These are phyloP conservation scores for Tamias sibiricus DNA, from an alignment of 2,113 vertebrate species.

Conservation along the genomic window DNA sequence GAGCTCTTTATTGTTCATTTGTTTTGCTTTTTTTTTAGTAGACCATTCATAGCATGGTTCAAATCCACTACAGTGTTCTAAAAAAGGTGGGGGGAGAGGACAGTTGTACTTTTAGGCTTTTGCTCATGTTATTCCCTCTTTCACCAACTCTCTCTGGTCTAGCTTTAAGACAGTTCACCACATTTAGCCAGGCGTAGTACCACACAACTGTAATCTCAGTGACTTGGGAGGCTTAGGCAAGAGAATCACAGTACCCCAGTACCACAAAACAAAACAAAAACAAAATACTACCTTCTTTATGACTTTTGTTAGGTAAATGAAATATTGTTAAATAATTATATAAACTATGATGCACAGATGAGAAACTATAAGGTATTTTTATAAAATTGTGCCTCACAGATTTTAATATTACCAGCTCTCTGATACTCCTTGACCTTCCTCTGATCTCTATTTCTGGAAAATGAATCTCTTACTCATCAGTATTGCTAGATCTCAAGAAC, in stretches of 20 bases:
- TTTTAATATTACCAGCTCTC: neutral
- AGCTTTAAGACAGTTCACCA: constrained; percentile 31
- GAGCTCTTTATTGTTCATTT: neutral
- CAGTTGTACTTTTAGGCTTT: neutral
- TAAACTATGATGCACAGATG: constrained; percentile 9
- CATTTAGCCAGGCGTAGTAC: too few species aligned
- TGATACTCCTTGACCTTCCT: neutral
- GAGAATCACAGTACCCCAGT: neutral
- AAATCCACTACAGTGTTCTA: neutral
- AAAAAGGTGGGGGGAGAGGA: neutral
- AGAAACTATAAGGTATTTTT: neutral
- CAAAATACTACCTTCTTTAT: neutral
- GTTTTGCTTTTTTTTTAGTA: neutral
- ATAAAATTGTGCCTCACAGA: neutral
- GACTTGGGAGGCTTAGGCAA: too few species aligned
- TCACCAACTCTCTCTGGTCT: neutral
- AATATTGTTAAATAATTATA: neutral
- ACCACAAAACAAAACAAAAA: neutral
- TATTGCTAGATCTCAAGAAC: neutral
- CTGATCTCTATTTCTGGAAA: neutral
- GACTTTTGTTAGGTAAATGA: constrained; percentile 35
- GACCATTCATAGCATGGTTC: neutral
- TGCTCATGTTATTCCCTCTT: constrained; percentile 16
- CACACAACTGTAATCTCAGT: too few species aligned
- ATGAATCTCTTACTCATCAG: neutral